Percentiles rank a stretch among this genome's conserved stretches.
Evolutionary conservation across 2,113 vertebrate genomes (phyloP).

Genomic region (Nycticryphes semicollaris): DNA sequence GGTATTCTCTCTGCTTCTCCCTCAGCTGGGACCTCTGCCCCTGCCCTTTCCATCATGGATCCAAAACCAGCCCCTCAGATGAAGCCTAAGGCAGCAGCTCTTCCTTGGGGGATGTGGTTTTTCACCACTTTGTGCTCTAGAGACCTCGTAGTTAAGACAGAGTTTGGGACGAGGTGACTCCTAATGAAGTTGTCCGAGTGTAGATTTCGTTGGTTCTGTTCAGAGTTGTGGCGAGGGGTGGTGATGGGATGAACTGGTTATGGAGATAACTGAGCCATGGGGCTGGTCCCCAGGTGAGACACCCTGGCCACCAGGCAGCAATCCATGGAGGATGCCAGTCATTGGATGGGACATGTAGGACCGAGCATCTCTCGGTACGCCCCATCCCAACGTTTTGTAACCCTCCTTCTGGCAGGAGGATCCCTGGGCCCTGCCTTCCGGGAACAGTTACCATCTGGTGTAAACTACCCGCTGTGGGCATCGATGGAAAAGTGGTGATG

Average conservation of each 20-base stretch:
- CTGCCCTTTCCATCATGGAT: neutral
- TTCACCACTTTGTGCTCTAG: neutral
- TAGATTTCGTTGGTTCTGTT: neutral
- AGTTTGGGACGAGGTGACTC: neutral
- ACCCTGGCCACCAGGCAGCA: fast-evolving
- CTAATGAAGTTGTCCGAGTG: neutral
- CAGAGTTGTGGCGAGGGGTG: fast-evolving
- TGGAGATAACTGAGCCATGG: neutral
- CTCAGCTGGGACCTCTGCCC: neutral
- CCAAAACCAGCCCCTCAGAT: neutral
- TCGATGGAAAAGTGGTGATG: neutral
- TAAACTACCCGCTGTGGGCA: neutral
- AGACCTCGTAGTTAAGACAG: neutral
- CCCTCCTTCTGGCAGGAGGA: neutral
- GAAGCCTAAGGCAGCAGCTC: neutral
- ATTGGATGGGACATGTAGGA: fast-evolving
- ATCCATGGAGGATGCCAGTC: neutral
- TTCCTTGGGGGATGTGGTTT: neutral
- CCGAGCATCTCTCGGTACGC: neutral
- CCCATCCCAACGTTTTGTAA: neutral
- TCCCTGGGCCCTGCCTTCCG: neutral
- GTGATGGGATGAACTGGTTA: neutral
- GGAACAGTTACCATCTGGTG: neutral
- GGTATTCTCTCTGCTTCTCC: neutral
- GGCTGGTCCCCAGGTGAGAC: neutral